Evolutionary conservation across 2,888 invertebrate species (phyloP), one percentile per base, ranked within the genome.

Genomic region (Argyresthia goedartella): DNA sequence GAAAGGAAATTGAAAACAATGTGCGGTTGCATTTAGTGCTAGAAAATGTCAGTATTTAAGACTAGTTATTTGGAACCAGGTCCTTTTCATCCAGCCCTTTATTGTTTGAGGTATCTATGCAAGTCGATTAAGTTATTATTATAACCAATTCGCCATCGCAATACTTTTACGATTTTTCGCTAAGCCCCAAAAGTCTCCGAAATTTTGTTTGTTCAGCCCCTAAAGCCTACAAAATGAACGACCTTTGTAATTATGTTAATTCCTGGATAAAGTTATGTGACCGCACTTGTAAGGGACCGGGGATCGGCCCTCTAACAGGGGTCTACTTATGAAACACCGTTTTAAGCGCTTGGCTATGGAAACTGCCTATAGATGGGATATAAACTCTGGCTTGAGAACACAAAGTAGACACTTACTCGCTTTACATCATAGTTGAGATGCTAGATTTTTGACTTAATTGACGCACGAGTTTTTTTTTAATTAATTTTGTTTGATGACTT

Each of bases 171-270:
- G 25, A 25, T 25, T 25, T 25, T 6, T 25, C n/a, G 25, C 13
- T 14, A 14, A 44, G 16, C 44, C 16, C 15, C 16, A 44, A 44
- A 15, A 8, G 16, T 10, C 15, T 14, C 15, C 1, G 9, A 13
- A 43, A 43, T 14, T 14, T 39, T 68, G 66, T 68, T 69, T 64
- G 62, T 64, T 65, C 65, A 64, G 67, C 68, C 69, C 73, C 66
- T 25, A 25, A 66, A 69, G 67, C 39, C 62, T 62, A 67, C 65
- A 65, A 50, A 53, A 46, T 39, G 58, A 62, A 64, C 61, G 70
- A 70, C 62, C 66, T 66, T 66, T 71, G 69, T 81, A 84, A 85
- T 85, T 85, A 85, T 81, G 82, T 76, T 84, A 82, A 84, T 81
- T 73, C 70, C 67, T 64, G 71, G 78, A 82, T 84, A 81, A 84